Evolutionary conservation across 2,888 invertebrate species (phyloP).

Genomic region (Pantelozetes paolii): DNA sequence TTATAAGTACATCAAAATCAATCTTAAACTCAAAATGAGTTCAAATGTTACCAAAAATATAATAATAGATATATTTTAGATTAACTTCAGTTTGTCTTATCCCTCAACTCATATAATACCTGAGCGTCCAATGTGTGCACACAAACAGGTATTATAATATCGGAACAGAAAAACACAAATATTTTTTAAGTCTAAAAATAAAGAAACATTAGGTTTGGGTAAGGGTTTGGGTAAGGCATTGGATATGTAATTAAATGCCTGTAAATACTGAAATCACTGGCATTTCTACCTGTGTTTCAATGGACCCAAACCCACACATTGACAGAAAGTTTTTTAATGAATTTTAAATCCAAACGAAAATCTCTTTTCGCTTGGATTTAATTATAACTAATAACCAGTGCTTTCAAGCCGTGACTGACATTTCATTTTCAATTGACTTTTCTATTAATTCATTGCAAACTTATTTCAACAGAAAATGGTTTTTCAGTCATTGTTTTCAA

Average conservation of each 20-base stretch:
- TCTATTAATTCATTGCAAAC: background rate
- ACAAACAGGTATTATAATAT: too few species aligned
- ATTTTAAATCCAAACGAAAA: background rate
- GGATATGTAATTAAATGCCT: background rate
- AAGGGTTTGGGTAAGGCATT: too few species aligned
- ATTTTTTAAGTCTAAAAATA: too few species aligned
- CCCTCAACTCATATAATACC: too few species aligned
- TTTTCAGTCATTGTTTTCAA: background rate
- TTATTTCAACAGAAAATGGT: background rate
- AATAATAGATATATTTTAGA: too few species aligned
- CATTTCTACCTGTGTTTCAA: background rate
- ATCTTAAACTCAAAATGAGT: too few species aligned
- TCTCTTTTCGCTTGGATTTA: background rate
- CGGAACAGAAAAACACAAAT: too few species aligned
- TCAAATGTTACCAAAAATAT: too few species aligned
- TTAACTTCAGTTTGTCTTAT: too few species aligned
- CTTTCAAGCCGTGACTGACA: slow-evolving; percentile 11
- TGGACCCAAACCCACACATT: background rate
- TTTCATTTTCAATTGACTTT: background rate
- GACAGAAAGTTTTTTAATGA: background rate
- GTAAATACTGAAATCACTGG: background rate
- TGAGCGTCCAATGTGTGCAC: too few species aligned
- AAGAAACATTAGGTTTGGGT: too few species aligned
- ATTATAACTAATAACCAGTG: background rate
- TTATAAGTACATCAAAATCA: too few species aligned